Evolutionary conservation across 2,888 invertebrate species (phyloP), one percentile per base, ranked within the genome.

Genomic region (Lissocephala sabroskyi): DNA sequence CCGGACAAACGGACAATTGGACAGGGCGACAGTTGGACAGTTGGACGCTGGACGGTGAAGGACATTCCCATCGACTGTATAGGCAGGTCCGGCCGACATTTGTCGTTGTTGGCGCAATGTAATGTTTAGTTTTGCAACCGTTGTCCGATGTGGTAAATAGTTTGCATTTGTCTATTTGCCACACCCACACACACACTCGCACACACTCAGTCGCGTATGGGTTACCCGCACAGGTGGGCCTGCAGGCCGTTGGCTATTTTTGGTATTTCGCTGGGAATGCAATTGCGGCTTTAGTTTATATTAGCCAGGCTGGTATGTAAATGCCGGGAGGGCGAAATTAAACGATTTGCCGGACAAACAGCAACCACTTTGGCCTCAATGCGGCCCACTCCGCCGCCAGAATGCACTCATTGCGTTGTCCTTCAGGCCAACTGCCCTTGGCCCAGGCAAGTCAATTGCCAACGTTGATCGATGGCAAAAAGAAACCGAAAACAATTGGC

Each of bases 101-200:
- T n/a, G n/a, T n/a, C 37, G 17, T 41, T 44, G 18, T 23, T 11
- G 37, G 4, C 37, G 56, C 49, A 53, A 56, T 56, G 48, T 47
- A 50, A 48, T 60, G 59, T 41, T 63, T 56, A 49, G 52, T 56
- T 55, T 55, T 56, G 62, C 66, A 54, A 62, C 63, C 65, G 49
- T 65, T 68, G 70, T 67, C 59, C 60, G 59, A 78, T 77, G 59
- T 62, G 78, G 55, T 40, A 57, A 57, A 57, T 59, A 54, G 57
- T 54, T 57, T 57, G 48, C 60, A 44, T 65, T 75, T 52, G 71
- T 75, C 71, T 74, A 59, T 77, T 77, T 70, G 56, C 70, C 70
- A 39, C 43, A 52, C 36, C 45, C 45, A 41, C 36, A 36, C 36
- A n/a, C 32, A 37, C 36, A 10, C 42, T 11, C 33, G 33, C 7